These are phyloP conservation scores for Apamea sordens DNA, from an alignment of 2,888 invertebrate genomes.

Conservation along the genomic window DNA sequence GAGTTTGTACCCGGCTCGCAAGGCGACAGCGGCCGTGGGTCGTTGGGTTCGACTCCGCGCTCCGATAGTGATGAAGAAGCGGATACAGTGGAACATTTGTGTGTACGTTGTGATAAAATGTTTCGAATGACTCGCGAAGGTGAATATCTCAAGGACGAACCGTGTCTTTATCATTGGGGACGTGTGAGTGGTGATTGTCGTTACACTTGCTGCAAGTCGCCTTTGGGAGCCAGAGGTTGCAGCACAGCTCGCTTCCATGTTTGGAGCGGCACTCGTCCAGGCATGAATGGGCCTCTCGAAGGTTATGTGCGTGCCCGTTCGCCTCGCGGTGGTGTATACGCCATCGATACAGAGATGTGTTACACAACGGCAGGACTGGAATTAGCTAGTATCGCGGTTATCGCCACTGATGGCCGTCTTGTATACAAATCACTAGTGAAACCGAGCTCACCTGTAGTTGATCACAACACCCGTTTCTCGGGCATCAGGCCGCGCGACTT, in stretches of 20 bases:
- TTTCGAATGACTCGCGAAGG: constrained; percentile 93
- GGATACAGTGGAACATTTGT: constrained; percentile 91
- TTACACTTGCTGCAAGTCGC: constrained; percentile 92
- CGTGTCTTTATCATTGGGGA: constrained; percentile 97
- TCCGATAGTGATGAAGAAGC: constrained; percentile 90
- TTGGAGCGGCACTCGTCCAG: constrained; percentile 93
- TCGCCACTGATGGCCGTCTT: constrained; percentile 93
- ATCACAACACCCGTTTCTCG: constrained; percentile 98
- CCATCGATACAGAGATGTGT: constrained; percentile 99
- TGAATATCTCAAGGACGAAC: constrained; percentile 93
- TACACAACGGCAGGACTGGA: constrained; percentile 97
- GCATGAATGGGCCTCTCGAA: constrained; percentile 93
- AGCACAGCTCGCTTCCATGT: constrained; percentile 92
- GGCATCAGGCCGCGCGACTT: constrained; percentile 93
- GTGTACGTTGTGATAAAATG: constrained; percentile 93
- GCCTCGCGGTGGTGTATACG: constrained; percentile 92
- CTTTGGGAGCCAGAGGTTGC: constrained; percentile 91
- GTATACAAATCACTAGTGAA: constrained; percentile 96
- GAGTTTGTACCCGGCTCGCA: constrained; percentile 92
- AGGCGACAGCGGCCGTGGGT: constrained; percentile 89
- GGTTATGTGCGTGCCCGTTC: constrained; percentile 92
- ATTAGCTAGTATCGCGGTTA: constrained; percentile 96
- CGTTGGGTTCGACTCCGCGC: constrained; percentile 89
- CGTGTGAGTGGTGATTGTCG: constrained; percentile 91
- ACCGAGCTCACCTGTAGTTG: constrained; percentile 95